Evolutionary conservation across 2,888 invertebrate genomes (phyloP).

Genomic region (Eupithecia exiguata): DNA sequence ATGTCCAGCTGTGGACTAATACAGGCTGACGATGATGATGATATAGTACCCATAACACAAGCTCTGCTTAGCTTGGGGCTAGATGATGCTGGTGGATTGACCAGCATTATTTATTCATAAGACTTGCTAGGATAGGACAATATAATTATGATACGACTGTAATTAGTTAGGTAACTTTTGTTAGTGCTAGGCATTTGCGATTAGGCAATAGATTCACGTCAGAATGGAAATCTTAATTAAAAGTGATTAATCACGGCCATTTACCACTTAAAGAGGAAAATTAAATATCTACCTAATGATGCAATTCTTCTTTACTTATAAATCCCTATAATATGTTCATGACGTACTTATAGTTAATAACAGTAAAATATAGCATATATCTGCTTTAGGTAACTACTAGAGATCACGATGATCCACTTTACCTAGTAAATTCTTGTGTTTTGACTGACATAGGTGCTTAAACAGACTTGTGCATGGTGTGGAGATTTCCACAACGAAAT

Average conservation of each 20-base stretch:
- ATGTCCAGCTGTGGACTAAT: no score
- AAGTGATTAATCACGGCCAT: not conserved
- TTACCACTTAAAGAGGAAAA: not conserved
- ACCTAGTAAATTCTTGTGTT: not conserved
- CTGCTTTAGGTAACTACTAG: not conserved
- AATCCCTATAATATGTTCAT: not conserved
- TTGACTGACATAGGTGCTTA: not conserved
- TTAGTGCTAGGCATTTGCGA: not conserved
- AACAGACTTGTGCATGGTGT: not conserved
- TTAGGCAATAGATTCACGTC: not conserved
- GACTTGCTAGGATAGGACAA: not conserved
- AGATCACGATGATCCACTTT: not conserved
- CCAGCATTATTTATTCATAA: no score
- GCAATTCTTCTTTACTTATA: not conserved
- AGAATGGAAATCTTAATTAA: not conserved
- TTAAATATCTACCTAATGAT: not conserved
- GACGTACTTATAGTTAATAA: not conserved
- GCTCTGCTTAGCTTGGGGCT: no score
- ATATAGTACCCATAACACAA: no score
- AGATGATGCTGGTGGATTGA: no score
- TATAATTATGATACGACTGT: not conserved
- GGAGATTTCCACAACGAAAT: not conserved
- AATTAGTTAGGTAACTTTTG: not conserved
- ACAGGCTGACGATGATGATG: no score
- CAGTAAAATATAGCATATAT: not conserved